phyloP scores from a whole-genome alignment of 2,888 invertebrate genomes.

The Dryocosmus kuriphilus region DNA sequence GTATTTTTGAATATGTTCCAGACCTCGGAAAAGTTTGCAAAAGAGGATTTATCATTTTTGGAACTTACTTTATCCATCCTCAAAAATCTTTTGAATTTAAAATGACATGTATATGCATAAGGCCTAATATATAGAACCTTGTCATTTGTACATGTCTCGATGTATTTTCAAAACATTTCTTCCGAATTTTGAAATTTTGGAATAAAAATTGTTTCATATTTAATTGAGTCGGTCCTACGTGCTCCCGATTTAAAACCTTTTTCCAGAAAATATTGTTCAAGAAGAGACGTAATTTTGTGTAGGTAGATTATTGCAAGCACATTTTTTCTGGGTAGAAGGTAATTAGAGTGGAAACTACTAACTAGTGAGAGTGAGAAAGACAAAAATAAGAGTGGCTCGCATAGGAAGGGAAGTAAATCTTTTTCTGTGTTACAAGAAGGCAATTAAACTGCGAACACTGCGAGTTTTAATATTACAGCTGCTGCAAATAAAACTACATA shows the following conservation, averaged over 20 bases:
- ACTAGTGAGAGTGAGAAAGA: constrained; percentile 33
- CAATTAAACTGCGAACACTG: constrained; percentile 34
- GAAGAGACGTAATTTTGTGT: not conserved
- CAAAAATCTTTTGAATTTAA: too few species aligned
- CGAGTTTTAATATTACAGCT: constrained; percentile 35
- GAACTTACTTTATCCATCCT: too few species aligned
- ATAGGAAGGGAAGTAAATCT: constrained; percentile 22
- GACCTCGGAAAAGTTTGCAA: too few species aligned
- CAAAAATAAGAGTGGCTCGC: constrained; percentile 11
- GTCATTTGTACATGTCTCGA: too few species aligned
- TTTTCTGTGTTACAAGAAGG: constrained; percentile 36
- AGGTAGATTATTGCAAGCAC: not conserved
- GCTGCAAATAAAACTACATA: constrained; percentile 17
- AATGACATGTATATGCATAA: too few species aligned
- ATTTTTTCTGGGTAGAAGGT: constrained; percentile 19
- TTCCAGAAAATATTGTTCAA: not conserved
- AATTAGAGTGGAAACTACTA: constrained; percentile 6
- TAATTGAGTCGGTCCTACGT: too few species aligned
- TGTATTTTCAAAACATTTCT: too few species aligned
- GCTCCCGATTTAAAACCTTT: not conserved
- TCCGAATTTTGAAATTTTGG: too few species aligned
- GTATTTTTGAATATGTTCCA: too few species aligned
- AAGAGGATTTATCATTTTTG: too few species aligned
- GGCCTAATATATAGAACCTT: too few species aligned
- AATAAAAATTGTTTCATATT: too few species aligned